A percentile compares a stretch with the other conserved stretches of the same genome.
Conservation (phyloP, 2,888 invertebrate genomes). For the Sturmia bella region DNA sequence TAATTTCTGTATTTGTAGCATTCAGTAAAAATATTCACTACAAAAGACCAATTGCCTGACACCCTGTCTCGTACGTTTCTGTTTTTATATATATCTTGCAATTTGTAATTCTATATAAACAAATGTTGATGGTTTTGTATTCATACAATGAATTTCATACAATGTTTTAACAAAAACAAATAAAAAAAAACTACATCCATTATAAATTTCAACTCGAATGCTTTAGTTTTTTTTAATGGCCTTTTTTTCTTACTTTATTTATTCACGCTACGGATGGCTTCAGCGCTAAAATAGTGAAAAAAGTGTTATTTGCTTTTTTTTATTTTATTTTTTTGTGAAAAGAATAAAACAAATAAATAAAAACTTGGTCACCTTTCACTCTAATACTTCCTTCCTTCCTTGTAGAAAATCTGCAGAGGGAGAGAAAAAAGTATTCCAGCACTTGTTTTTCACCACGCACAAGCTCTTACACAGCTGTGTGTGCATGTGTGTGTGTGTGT, state of each 20-base stretch:
- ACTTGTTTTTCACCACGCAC: constrained; percentile 34
- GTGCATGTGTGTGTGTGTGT: no score
- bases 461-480: constrained; percentile 22
- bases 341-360: constrained; percentile 36
- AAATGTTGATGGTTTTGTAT: constrained; percentile 54
- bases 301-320: constrained; percentile 20
- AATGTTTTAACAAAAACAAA: constrained; percentile 36
- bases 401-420: constrained; percentile 39
- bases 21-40: not conserved
- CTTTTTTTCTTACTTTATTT: constrained; percentile 34
- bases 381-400: constrained; percentile 69
- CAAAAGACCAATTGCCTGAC: not conserved
- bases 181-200: constrained; percentile 49
- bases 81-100: not conserved
- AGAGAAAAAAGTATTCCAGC: constrained; percentile 21
- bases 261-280: constrained; percentile 49
- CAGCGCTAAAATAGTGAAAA: constrained; percentile 53
- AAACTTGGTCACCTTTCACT: constrained; percentile 70
- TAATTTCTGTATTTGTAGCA: not conserved
- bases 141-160: constrained; percentile 53
- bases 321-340: not conserved
- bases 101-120: constrained; percentile 12
- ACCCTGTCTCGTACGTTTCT: not conserved
- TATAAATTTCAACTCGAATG: constrained; percentile 70
- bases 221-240: constrained; percentile 57